A percentile compares a stretch with the other conserved stretches of the same genome.
These are phyloP conservation scores for Varanus salvator DNA, from an alignment of 2,113 vertebrate species.

Conservation along the genomic window DNA sequence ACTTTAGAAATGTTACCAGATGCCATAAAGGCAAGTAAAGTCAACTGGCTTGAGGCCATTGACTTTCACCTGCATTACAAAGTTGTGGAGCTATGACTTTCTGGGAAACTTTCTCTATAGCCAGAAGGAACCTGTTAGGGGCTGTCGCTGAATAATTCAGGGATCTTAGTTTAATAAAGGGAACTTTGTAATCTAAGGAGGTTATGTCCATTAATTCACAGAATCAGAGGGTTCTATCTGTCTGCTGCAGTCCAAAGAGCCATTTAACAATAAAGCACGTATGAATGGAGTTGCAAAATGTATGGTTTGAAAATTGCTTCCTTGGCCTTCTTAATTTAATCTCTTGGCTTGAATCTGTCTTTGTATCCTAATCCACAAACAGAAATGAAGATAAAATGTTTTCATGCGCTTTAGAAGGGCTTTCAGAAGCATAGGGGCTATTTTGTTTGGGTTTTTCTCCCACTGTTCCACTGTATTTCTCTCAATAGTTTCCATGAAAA, in stretches of 20 bases:
- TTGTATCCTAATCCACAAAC: background rate
- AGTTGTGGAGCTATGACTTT: background rate
- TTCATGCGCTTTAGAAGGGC: conserved; percentile 10
- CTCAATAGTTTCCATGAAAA: conserved; percentile 17
- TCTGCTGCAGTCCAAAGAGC: background rate
- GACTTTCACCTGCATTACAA: background rate
- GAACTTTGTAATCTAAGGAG: background rate
- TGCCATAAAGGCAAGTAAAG: background rate
- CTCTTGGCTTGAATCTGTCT: background rate
- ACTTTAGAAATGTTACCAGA: background rate
- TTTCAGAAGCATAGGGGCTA: background rate
- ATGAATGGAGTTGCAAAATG: background rate
- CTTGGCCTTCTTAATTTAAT: background rate
- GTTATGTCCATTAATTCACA: background rate
- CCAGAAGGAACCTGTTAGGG: background rate
- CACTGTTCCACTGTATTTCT: background rate
- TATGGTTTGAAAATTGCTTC: background rate
- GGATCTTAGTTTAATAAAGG: conserved; percentile 22
- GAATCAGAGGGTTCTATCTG: background rate
- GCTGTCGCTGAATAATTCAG: conserved; percentile 13
- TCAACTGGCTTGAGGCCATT: background rate
- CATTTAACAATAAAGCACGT: background rate
- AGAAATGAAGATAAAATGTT: background rate
- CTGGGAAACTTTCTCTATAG: background rate
- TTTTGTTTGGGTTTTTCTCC: background rate